Evolutionary conservation across 1,140 invertebrate genomes (phyloP).

Genomic region (Drosophila fuyamai): DNA sequence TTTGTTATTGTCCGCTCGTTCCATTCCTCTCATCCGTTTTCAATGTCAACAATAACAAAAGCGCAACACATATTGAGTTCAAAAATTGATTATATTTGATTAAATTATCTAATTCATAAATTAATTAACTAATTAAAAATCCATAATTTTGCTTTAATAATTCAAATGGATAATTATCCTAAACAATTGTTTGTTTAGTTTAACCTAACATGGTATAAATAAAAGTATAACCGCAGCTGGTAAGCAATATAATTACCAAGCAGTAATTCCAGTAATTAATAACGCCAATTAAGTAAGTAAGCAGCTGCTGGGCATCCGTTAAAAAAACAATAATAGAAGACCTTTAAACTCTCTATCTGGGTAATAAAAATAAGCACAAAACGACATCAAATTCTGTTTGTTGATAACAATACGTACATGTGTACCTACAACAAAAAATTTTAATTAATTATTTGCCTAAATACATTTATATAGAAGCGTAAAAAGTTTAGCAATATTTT

Average conservation of each 20-base stretch:
- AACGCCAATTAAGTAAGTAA: neutral
- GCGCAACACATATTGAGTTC: constrained; percentile 11
- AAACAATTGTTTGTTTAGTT: no score
- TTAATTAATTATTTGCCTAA: no score
- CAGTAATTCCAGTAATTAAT: neutral
- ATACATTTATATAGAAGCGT: no score
- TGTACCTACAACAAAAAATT: no score
- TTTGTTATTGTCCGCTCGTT: constrained; percentile 55
- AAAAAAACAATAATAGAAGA: neutral
- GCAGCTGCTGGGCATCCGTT: neutral
- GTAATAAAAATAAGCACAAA: neutral
- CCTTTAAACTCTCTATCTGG: neutral
- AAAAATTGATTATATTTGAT: neutral
- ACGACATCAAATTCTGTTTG: no score
- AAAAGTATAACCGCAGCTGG: neutral
- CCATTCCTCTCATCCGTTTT: constrained; percentile 25
- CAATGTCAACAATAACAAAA: constrained; percentile 67
- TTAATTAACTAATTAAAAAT: neutral
- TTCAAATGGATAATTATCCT: no score
- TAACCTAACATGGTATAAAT: no score
- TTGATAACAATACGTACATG: neutral
- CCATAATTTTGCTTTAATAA: neutral
- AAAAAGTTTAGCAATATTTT: no score
- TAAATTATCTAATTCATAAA: neutral
- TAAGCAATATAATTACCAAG: neutral